Evolutionary conservation across 1,140 invertebrate genomes (phyloP), one percentile per base, ranked within the genome.

Genomic region (Zaprionus vittiger): DNA sequence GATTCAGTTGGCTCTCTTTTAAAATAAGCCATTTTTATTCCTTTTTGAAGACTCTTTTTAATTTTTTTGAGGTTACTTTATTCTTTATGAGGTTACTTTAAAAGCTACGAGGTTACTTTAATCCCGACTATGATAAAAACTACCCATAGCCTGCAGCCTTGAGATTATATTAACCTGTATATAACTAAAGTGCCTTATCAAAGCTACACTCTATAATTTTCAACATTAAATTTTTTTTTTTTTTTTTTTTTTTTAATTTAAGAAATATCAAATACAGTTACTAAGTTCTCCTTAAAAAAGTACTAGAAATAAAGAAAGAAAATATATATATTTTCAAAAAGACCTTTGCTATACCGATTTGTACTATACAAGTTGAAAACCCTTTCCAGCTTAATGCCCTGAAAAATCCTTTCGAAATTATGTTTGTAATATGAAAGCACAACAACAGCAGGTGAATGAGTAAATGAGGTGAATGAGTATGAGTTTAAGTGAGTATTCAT

Each of bases 401-500:
- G 0, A 7, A 47, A 15, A 47, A 9, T 9, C n/a, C 7, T 3
- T 4, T 17, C n/a, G 6, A n/a, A 47, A 47, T n/a, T 7, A 7
- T 47, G n/a, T 47, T 47, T 47, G n/a, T 47, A 3, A 17, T 17
- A 17, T 17, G n/a, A 47, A 47, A 47, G 41, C 38, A 41, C 38
- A 41, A 41, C 38, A 41, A n/a, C 15, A n/a, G 38, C 41, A 47
- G 41, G 1, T 52, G 54, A 26, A 31, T 56, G 54, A 72, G 57
- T 64, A 38, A 22, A 56, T 61, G 69, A 57, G 61, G 62, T 26
- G 28, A 7, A 56, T 61, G 34, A 54, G n/a, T 54, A 14, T 66
- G 64, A 61, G 34, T 60, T 12, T 14, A n/a, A 69, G 22, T 38
- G 64, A 15, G 20, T 72, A 44, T 20, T 57, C 57, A 72, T 75